Evolutionary conservation across 1,140 invertebrate species (phyloP).

Genomic region (Pararge aegeria): DNA sequence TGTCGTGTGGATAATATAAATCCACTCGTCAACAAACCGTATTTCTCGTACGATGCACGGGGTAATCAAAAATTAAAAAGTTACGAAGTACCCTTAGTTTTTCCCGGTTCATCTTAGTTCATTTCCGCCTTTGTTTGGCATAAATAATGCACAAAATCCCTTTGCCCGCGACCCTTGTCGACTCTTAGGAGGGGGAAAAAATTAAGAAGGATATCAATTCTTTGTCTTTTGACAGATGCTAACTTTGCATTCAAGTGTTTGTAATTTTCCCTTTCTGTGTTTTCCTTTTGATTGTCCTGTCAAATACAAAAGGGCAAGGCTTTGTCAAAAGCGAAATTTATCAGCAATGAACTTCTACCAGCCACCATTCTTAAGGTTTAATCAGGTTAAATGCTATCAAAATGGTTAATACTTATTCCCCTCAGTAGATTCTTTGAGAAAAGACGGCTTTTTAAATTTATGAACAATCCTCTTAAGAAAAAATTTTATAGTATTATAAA

Average conservation of each 20-base stretch:
- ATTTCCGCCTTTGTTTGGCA: slow-evolving; percentile 4
- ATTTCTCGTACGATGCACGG: too few relatives aligned
- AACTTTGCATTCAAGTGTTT: slow-evolving; percentile 6
- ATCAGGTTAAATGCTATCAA: too few relatives aligned
- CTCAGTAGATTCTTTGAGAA: too few relatives aligned
- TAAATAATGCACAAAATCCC: slow-evolving; percentile 10
- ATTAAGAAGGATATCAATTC: slow-evolving; percentile 9
- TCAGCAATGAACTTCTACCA: too few relatives aligned
- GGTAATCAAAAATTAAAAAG: neutral
- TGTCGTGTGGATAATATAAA: too few relatives aligned
- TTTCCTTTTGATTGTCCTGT: neutral
- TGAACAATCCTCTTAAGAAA: too few relatives aligned
- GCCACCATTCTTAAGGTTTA: too few relatives aligned
- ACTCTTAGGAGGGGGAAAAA: slow-evolving; percentile 1
- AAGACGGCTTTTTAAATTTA: too few relatives aligned
- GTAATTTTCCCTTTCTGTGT: neutral
- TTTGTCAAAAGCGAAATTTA: neutral
- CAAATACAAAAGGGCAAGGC: neutral
- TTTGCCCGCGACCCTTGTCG: slow-evolving; percentile 2
- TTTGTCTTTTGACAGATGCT: slow-evolving; percentile 2
- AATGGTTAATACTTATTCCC: too few relatives aligned
- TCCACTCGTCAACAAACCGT: too few relatives aligned
- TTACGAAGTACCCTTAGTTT: neutral
- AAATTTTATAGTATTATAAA: too few relatives aligned
- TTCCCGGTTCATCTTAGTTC: neutral